These are phyloP conservation scores for Sitta carolinensis DNA, from an alignment of 2,797 vertebrate genomes.

Conservation along the genomic window DNA sequence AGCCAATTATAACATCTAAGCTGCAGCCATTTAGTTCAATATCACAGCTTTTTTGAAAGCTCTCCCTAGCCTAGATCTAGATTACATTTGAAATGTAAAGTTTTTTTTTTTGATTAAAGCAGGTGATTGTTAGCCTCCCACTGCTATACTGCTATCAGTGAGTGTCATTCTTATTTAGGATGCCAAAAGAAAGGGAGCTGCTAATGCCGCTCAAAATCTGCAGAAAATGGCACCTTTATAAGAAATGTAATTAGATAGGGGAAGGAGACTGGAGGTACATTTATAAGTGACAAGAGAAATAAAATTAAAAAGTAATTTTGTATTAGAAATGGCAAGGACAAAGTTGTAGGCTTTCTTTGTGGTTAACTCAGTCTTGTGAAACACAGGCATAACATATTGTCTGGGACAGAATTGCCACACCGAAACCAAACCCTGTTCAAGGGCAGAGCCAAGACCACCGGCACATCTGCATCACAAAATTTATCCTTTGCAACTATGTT, in stretches of 20 bases:
- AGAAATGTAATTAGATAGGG: not conserved
- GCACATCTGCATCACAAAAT: not conserved
- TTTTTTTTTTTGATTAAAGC: constrained; percentile 40
- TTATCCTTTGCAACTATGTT: not conserved
- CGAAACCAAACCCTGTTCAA: not conserved
- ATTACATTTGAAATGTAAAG: constrained; percentile 68
- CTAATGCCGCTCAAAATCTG: not conserved
- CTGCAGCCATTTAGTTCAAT: not conserved
- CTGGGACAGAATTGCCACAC: not conserved
- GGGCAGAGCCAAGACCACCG: not conserved
- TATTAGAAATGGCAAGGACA: not conserved
- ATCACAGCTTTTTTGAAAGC: constrained; percentile 8
- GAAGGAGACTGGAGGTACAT: not conserved
- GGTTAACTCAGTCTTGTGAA: not conserved
- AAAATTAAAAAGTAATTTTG: not conserved
- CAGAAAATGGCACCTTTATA: not conserved
- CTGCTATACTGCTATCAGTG: not conserved
- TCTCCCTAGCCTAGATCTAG: not conserved
- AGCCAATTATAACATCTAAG: not conserved
- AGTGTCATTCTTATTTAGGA: constrained; percentile 1
- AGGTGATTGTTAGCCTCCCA: constrained; percentile 42
- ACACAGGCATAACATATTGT: not conserved
- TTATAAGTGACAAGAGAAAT: not conserved
- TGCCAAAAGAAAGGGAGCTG: not conserved
- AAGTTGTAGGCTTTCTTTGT: not conserved